These are phyloP conservation scores for Siniperca chuatsi DNA, from an alignment of 2,113 vertebrate species.

Conservation along the genomic window DNA sequence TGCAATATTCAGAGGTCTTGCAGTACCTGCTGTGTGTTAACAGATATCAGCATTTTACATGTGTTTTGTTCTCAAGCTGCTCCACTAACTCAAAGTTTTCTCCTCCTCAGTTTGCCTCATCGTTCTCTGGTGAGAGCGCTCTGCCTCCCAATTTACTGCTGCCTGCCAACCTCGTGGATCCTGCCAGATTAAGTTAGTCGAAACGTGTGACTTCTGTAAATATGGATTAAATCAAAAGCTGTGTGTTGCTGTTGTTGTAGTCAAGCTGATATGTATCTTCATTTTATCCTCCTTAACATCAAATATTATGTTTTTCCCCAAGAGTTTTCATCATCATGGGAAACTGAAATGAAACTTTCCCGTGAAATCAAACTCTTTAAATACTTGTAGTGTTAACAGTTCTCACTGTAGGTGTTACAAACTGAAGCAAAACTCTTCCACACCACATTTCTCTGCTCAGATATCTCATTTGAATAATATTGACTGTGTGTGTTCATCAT, in stretches of 20 bases:
- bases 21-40: background rate
- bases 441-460: background rate
- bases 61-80: background rate
- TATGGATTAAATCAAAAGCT: background rate
- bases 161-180: conserved; percentile 83
- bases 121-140: conserved; percentile 63
- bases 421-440: background rate
- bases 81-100: background rate
- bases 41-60: background rate
- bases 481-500: background rate
- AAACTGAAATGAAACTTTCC: no score
- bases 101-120: conserved; percentile 76
- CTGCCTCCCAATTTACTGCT: conserved; percentile 83
- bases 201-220: background rate
- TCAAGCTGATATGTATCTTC: background rate
- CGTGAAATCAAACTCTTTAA: no score
- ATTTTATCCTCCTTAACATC: background rate
- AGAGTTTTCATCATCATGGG: no score
- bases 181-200: conserved; percentile 72
- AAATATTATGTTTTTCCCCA: background rate
- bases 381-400: background rate
- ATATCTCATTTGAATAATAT: background rate
- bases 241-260: background rate
- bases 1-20: no score
- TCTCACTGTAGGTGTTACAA: no score